These are phyloP conservation scores for Otocyon megalotis DNA, from an alignment of 2,113 vertebrate genomes.

Conservation along the genomic window DNA sequence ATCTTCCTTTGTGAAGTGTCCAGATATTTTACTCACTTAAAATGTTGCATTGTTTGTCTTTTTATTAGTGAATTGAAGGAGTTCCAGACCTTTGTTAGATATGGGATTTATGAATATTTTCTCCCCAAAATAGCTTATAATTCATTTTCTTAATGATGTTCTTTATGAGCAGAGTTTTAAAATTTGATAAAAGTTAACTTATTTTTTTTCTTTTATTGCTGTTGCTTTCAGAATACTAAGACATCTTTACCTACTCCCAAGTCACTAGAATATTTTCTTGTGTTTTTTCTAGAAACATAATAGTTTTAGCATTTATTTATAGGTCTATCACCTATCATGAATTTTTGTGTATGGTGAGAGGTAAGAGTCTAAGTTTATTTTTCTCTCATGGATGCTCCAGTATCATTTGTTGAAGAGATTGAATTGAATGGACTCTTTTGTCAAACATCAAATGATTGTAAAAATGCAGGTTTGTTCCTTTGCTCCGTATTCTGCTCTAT, in stretches of 20 bases:
- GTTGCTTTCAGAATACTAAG: background rate
- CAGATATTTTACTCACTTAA: background rate
- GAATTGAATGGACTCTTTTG: background rate
- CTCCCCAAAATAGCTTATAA: background rate
- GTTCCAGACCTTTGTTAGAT: background rate
- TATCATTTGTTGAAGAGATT: background rate
- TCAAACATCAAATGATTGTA: background rate
- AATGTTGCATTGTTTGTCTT: background rate
- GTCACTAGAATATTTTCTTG: conserved; percentile 1
- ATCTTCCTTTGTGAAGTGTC: background rate
- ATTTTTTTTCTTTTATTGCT: background rate
- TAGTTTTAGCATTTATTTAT: background rate
- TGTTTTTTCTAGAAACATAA: background rate
- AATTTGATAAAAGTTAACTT: background rate
- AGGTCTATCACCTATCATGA: background rate
- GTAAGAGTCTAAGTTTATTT: background rate
- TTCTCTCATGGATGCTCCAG: background rate
- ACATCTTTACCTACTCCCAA: background rate
- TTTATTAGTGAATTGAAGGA: background rate
- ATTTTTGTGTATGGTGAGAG: background rate
- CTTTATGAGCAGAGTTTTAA: background rate
- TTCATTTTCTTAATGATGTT: background rate
- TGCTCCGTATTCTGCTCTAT: background rate
- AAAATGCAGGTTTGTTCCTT: background rate
- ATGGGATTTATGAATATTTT: background rate